These are phyloP conservation scores for Spea bombifrons DNA, from an alignment of 2,113 vertebrate genomes.

Conservation along the genomic window DNA sequence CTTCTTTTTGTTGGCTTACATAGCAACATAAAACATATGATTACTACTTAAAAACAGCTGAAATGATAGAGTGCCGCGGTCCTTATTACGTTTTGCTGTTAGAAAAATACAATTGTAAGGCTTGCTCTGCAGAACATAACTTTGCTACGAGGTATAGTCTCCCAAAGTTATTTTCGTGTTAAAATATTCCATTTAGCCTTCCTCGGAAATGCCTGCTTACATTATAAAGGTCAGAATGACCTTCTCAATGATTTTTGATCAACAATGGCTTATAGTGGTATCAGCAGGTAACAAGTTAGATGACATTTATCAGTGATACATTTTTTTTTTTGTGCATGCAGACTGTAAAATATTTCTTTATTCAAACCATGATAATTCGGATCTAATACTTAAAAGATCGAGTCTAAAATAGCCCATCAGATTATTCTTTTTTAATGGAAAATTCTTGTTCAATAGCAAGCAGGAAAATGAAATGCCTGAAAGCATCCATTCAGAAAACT, in stretches of 20 bases:
- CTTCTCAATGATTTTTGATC: conserved; percentile 33
- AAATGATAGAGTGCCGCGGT: no score
- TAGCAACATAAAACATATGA: no score
- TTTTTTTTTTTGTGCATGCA: not conserved
- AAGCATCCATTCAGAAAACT: no score
- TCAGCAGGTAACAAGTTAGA: conserved; percentile 39
- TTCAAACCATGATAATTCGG: not conserved
- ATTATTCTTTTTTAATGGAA: not conserved
- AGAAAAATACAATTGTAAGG: no score
- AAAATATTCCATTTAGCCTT: not conserved
- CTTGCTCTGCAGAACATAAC: not conserved
- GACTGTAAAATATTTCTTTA: not conserved
- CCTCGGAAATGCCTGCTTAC: conserved; percentile 48
- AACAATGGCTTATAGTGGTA: conserved; percentile 43
- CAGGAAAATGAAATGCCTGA: no score
- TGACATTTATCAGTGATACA: conserved; percentile 31
- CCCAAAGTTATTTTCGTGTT: not conserved
- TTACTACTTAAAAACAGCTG: no score
- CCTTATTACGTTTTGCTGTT: no score
- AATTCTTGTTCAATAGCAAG: not conserved
- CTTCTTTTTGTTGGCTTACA: no score
- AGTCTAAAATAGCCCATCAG: not conserved
- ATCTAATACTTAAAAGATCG: not conserved
- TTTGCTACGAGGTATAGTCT: not conserved
- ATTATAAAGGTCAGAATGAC: conserved; percentile 51